These are phyloP conservation scores for Pheucticus melanocephalus DNA, from an alignment of 2,113 vertebrate genomes.

Conservation along the genomic window DNA sequence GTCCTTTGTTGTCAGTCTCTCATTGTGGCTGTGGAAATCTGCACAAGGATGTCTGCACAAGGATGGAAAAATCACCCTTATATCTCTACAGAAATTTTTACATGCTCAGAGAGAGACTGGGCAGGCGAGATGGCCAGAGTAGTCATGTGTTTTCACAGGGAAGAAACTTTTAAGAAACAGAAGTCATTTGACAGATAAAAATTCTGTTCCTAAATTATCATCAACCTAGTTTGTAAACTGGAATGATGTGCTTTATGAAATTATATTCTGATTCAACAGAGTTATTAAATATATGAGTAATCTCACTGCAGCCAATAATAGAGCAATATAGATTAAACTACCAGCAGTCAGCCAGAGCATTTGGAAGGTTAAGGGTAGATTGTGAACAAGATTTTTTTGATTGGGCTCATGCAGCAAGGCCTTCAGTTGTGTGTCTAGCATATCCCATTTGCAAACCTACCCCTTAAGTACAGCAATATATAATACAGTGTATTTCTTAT, in stretches of 20 bases:
- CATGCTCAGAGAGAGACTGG: not conserved
- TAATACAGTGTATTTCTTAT: not conserved
- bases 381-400: not conserved
- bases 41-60: not conserved
- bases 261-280: conserved; percentile 4
- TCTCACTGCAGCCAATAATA: not conserved
- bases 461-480: not conserved
- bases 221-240: not conserved
- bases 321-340: not conserved
- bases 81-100: not conserved
- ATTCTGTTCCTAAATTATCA: not conserved
- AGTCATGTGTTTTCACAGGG: not conserved
- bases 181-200: not conserved
- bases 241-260: not conserved
- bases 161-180: not conserved
- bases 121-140: not conserved
- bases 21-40: no score
- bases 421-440: not conserved
- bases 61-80: not conserved
- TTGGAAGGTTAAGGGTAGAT: not conserved
- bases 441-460: not conserved
- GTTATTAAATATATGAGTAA: conserved; percentile 8
- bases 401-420: not conserved
- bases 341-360: not conserved
- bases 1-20: not conserved